Evolutionary conservation across 2,113 vertebrate species (phyloP).

Genomic region (Aythya baeri): DNA sequence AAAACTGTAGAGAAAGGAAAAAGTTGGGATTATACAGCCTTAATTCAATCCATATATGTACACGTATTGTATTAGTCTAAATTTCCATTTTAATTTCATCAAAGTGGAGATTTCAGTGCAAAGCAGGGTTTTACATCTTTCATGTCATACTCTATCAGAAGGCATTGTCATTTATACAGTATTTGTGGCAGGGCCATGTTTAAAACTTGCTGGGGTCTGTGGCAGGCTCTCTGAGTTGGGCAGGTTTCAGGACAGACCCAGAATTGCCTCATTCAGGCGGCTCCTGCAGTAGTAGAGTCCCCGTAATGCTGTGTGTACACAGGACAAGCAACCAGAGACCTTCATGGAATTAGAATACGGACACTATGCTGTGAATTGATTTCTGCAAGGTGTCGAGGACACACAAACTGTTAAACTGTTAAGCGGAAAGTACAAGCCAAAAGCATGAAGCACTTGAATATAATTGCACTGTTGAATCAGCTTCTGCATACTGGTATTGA

Average conservation of each 20-base stretch:
- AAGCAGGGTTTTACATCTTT: neutral
- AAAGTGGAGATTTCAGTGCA: neutral
- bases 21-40: neutral
- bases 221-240: fast-evolving
- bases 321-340: neutral
- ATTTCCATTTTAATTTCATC: neutral
- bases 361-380: fast-evolving
- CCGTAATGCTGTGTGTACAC: fast-evolving
- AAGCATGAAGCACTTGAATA: neutral
- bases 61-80: neutral
- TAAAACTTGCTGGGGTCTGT: neutral
- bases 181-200: fast-evolving
- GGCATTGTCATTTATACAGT: fast-evolving
- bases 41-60: neutral
- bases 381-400: fast-evolving
- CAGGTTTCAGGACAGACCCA: neutral
- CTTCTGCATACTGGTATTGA: neutral
- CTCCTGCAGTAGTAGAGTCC: fast-evolving
- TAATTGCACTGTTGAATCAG: fast-evolving
- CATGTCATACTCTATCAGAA: neutral
- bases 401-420: fast-evolving
- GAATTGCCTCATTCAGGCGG: neutral
- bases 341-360: fast-evolving
- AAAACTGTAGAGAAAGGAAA: neutral
- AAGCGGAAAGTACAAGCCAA: neutral